Evolutionary conservation across 2,797 vertebrate species (phyloP), one percentile per base, ranked within the genome.

Genomic region (Lacerta agilis): DNA sequence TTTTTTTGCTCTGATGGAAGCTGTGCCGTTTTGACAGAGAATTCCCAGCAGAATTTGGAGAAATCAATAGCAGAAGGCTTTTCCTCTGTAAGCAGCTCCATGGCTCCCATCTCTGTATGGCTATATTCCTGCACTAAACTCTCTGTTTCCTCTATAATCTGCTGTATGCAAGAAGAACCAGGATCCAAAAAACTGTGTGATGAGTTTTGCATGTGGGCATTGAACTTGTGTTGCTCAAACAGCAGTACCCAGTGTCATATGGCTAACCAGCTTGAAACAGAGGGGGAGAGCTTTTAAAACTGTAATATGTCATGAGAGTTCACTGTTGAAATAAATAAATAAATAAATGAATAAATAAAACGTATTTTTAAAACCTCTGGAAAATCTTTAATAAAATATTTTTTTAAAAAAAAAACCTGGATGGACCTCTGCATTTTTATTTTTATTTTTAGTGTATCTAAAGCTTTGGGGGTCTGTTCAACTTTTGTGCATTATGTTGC

Each of bases 1-100:
- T n/a, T 86, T 86, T 33, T 94, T 92, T 93, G 76, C 85, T 83
- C 2, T 80, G 83, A 87, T 89, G 72, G 90, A 92, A 92, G 76
- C 55, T 87, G 71, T 83, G 66, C 87, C 91, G 82, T 86, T 88
- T 82, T 41, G 88, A 79, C 77, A 58, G 92, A 91, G 80, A 94
- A 90, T 67, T 90, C 82, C 86, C 85, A 88, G 67, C 41, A 89
- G 88, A 80, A 89, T 88, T 85, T 13, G 49, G 13, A 88, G 82
- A 84, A 83, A 89, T 66, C 36, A 83, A 86, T 41, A 86, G 25
- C 82, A 55, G 49, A 79, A 33, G 5, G 3, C 38, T 61, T 69
- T 55, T 33, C 10, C 7, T 41, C 55, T 73, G 27, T 75, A 79
- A 8, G n/a, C 23, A 73, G 0, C n/a, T 86, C 20, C 71, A n/a